Evolutionary conservation across 2,797 vertebrate species (phyloP).

Genomic region (Geotrypetes seraphini): DNA sequence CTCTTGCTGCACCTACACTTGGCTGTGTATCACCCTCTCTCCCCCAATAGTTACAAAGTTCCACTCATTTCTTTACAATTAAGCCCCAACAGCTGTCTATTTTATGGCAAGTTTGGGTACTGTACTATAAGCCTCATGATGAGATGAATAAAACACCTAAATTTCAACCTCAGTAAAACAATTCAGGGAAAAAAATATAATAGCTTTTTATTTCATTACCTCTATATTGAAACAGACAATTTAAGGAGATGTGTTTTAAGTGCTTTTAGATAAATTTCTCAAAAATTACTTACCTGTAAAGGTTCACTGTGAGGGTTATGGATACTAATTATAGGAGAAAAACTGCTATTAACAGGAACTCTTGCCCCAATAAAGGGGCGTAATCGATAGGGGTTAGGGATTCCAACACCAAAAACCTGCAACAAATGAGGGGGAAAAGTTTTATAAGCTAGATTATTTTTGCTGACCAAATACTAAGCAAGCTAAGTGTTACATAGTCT

Average conservation of each 20-base stretch:
- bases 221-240: neutral
- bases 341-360: conserved; percentile 96
- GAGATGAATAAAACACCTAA: too few species aligned
- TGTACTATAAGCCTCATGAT: too few species aligned
- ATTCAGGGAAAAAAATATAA: conserved; percentile 9
- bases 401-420: conserved; percentile 94
- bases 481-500: too few species aligned
- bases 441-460: too few species aligned
- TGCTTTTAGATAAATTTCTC: neutral
- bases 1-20: too few species aligned
- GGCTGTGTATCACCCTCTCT: too few species aligned
- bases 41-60: too few species aligned
- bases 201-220: neutral
- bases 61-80: too few species aligned
- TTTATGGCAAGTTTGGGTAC: too few species aligned
- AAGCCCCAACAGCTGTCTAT: too few species aligned
- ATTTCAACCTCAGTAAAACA: too few species aligned
- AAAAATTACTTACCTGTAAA: conserved; percentile 73
- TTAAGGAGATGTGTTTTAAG: neutral
- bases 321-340: conserved; percentile 95
- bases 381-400: conserved; percentile 92
- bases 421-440: conserved; percentile 14
- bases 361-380: conserved; percentile 93
- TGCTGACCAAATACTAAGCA: too few species aligned
- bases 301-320: conserved; percentile 95